Evolutionary conservation across 2,797 vertebrate genomes (phyloP).

Genomic region (Hippopotamyrus pictus): DNA sequence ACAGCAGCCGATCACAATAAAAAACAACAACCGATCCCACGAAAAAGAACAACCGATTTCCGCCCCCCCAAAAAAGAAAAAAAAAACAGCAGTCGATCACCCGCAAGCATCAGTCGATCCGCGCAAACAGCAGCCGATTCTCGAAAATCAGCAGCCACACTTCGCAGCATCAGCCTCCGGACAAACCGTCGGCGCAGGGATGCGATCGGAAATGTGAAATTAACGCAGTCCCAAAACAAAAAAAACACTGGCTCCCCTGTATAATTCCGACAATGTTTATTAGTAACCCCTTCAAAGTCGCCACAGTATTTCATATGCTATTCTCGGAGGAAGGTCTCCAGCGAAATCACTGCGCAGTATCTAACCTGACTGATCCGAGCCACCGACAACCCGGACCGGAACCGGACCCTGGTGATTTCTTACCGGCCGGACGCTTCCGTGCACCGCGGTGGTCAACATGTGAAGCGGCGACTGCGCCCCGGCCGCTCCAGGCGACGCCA

Average conservation of each 20-base stretch:
- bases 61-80: background rate
- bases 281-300: background rate
- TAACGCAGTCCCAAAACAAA: background rate
- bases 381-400: background rate
- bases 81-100: background rate
- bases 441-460: conserved; percentile 44
- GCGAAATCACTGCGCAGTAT: background rate
- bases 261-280: background rate
- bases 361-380: background rate
- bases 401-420: background rate
- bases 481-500: conserved; percentile 89
- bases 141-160: background rate
- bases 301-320: background rate
- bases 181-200: background rate
- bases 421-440: background rate
- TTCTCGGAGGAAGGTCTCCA: background rate
- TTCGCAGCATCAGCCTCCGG: background rate
- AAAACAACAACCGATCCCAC: background rate
- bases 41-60: background rate
- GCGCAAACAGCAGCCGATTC: background rate
- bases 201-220: background rate
- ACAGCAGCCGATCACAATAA: background rate
- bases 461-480: conserved; percentile 74
- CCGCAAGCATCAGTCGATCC: background rate
- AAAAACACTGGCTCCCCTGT: background rate